Base-by-base conservation (phyloP, 1,140 invertebrate species). In the Trachymyrmex cornetzi region DNA sequence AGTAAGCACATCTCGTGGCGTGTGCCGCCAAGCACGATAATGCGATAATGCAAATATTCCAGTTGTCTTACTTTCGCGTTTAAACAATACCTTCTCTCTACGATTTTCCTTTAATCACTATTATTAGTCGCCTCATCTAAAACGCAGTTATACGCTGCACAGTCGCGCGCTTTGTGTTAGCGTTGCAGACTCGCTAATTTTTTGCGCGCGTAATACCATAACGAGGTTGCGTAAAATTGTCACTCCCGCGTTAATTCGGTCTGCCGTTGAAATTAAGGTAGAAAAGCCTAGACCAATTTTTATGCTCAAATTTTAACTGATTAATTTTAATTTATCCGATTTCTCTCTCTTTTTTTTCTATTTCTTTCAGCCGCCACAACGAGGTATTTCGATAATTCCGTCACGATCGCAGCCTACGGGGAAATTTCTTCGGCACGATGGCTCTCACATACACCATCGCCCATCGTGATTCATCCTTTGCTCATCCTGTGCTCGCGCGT, bases 11-110 rank as follows among this genome's bases (percentile, higher is more conserved):
- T 77, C 77, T 77, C 86, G 69, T 66, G 88, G 86, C 88, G 82
- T 87, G 87, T 89, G 86, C 89, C 85, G 11, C 53, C 38, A 38
- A 82, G 24, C 85, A 74, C 59, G 77, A 66, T 89, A 91, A 84
- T 85, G 27, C 27, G 53, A 90, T 87, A 77, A 87, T 38, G 77
- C 55, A 59, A 63, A 74, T 71, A 12, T 71, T 53, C 16, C 50
- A 1, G 12, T 11, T 22, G 11, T 71, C 38, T 61, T 53, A 34
- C 16, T 38, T 11, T 34, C 1, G 5, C 16, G 1, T 16, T 22
- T 24, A 30, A 66, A 27, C 22, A 77, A 48, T 22, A 61, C 14
- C 30, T 55, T 16, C 19, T 16, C 1, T 7, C 61, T 14, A 53
- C 6, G 59, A 85, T 85, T 66, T 38, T 67, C 48, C 34, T 59